These are phyloP conservation scores for Pelodytes ibericus DNA, from an alignment of 2,797 vertebrate genomes.

Conservation along the genomic window DNA sequence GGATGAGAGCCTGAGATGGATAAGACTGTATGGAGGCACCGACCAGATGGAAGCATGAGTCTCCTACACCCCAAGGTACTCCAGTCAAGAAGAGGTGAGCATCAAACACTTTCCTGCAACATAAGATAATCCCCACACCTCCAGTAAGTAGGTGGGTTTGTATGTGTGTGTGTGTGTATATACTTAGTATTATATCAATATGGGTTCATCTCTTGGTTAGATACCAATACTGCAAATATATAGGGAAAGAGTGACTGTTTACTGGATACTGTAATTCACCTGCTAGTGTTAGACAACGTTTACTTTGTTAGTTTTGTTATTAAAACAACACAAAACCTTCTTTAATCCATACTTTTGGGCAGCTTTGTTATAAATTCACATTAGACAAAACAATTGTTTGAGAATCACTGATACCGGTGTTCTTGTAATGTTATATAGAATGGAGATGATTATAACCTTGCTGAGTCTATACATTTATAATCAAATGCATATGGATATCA, in stretches of 20 bases:
- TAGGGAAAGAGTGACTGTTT: too few species aligned
- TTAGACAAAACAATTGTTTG: too few species aligned
- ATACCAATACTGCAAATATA: not conserved
- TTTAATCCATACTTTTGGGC: too few species aligned
- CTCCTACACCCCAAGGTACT: conserved; percentile 10
- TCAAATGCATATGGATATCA: not conserved
- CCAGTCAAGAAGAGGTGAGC: conserved; percentile 15
- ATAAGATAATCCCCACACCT: not conserved
- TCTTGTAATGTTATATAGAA: too few species aligned
- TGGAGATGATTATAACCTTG: too few species aligned
- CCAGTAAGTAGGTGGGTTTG: not conserved
- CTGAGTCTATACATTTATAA: not conserved
- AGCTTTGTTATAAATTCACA: too few species aligned
- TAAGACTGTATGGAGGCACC: not conserved
- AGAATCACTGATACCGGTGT: too few species aligned
- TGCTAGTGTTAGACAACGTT: not conserved
- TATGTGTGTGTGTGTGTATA: not conserved
- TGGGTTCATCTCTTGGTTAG: not conserved
- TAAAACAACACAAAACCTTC: too few species aligned
- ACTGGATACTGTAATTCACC: not conserved
- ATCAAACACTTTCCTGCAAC: not conserved
- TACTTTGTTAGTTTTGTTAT: too few species aligned
- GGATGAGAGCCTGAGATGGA: not conserved
- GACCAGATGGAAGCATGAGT: not conserved
- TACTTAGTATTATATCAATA: not conserved